Conservation (phyloP, 2,888 invertebrate species). For the Stenichneumon culpator region DNA sequence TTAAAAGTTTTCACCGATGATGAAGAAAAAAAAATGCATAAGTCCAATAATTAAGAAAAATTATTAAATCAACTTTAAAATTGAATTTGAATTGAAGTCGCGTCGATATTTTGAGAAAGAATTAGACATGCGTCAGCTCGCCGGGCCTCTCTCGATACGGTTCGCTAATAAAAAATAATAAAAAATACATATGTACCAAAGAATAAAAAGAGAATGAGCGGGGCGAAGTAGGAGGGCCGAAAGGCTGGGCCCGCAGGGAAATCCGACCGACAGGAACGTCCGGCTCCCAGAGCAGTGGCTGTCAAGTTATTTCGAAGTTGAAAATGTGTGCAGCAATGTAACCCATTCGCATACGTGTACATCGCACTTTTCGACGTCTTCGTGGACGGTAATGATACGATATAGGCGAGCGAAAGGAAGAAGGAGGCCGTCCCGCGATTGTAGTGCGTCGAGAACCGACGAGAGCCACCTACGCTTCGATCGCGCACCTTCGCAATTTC, state of each 20-base stretch:
- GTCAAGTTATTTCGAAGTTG: slow-evolving; percentile 58
- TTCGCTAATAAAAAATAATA: slow-evolving; percentile 19
- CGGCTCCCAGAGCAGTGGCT: slow-evolving; percentile 63
- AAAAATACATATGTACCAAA: slow-evolving; percentile 33
- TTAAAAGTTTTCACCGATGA: not conserved
- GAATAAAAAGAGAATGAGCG: slow-evolving; percentile 30
- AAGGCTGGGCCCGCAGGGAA: slow-evolving; percentile 62
- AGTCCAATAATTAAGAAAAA: not conserved
- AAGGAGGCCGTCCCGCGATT: slow-evolving; percentile 47
- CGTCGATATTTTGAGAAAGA: slow-evolving; percentile 1
- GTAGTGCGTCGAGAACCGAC: slow-evolving; percentile 57
- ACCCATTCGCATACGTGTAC: not conserved
- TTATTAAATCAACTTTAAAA: not conserved
- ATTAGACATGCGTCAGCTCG: slow-evolving; percentile 14
- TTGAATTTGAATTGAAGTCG: not conserved
- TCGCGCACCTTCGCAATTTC: slow-evolving; percentile 58
- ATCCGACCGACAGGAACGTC: slow-evolving; percentile 66
- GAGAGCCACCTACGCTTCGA: slow-evolving; percentile 63
- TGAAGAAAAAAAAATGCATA: not conserved
- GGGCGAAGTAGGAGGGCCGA: slow-evolving; percentile 50
- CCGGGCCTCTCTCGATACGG: not conserved
- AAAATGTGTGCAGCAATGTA: slow-evolving; percentile 22
- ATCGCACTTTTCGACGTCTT: slow-evolving; percentile 40
- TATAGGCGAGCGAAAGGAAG: slow-evolving; percentile 55
- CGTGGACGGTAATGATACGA: slow-evolving; percentile 64